Conservation (phyloP, 2,888 invertebrate genomes). For the Bombylius major region DNA sequence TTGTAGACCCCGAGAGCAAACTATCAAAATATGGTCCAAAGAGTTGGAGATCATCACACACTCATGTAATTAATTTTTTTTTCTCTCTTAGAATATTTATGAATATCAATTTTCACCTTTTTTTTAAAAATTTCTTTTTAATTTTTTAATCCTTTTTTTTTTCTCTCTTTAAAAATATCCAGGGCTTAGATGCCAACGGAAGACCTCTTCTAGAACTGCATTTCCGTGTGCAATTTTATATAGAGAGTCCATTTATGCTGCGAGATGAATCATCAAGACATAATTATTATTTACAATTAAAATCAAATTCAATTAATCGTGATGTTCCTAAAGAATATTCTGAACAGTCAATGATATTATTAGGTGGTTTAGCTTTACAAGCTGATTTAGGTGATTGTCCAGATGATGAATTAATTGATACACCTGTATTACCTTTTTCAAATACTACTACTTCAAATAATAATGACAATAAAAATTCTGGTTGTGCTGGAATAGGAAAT, state of each 20-base stretch:
- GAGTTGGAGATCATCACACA: conserved; percentile 89
- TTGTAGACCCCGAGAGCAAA: conserved; percentile 89
- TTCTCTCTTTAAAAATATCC: conserved; percentile 22
- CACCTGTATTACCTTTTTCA: background rate
- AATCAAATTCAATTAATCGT: conserved; percentile 68
- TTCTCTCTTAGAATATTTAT: no score
- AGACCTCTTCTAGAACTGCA: conserved; percentile 79
- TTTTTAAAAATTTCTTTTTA: background rate
- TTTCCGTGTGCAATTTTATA: conserved; percentile 86
- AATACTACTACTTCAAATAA: background rate
- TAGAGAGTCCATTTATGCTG: conserved; percentile 79
- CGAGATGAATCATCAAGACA: conserved; percentile 85
- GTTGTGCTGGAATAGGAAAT: conserved; percentile 2
- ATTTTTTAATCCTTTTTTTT: background rate
- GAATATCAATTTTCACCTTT: no score
- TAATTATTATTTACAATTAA: conserved; percentile 89
- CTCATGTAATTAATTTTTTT: conserved; percentile 49
- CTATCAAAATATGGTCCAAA: conserved; percentile 93
- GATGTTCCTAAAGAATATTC: conserved; percentile 43
- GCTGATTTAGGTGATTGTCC: conserved; percentile 79
- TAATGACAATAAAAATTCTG: background rate
- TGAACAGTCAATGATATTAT: conserved; percentile 57
- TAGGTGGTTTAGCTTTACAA: conserved; percentile 84
- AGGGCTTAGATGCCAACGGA: conserved; percentile 84
- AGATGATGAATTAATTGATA: conserved; percentile 30